Percentiles rank a stretch among this genome's conserved stretches.
phyloP scores from a whole-genome alignment of 1,140 invertebrate genomes.

The Trigoniulus corallinus region DNA sequence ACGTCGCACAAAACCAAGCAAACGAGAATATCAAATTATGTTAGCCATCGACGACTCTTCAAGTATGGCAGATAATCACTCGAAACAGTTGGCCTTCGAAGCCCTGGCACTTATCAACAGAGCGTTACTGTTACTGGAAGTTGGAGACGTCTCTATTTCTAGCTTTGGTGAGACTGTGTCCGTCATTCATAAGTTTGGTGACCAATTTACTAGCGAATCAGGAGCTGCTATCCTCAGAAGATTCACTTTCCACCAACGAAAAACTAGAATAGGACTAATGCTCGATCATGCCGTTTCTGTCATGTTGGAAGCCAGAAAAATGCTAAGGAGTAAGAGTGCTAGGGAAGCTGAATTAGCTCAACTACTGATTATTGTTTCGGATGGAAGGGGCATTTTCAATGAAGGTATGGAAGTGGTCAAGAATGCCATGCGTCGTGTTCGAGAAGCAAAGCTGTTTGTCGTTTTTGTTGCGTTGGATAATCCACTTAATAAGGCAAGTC shows the following conservation, averaged over 20 bases:
- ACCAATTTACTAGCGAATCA: conserved; percentile 64
- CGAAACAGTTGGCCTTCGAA: conserved; percentile 65
- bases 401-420: conserved; percentile 64
- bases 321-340: background rate
- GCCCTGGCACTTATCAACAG: conserved; percentile 80
- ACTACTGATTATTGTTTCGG: conserved; percentile 78
- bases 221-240: conserved; percentile 49
- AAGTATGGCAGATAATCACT: conserved; percentile 36
- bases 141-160: conserved; percentile 74
- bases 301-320: conserved; percentile 30
- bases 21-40: conserved; percentile 90
- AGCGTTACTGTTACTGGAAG: conserved; percentile 81
- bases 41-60: conserved; percentile 95
- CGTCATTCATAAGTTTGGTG: conserved; percentile 66
- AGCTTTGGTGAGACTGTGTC: conserved; percentile 80
- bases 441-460: conserved; percentile 67
- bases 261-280: conserved; percentile 60
- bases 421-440: conserved; percentile 58
- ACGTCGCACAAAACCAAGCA: conserved; percentile 81
- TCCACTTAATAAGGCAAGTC: conserved; percentile 61
- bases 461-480: conserved; percentile 94
- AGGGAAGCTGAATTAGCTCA: conserved; percentile 45
- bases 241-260: conserved; percentile 60
- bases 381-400: conserved; percentile 82
- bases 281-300: conserved; percentile 57